Evolutionary conservation across 2,888 invertebrate genomes (phyloP), one percentile per base, ranked within the genome.

Genomic region (Chrysolina americana): DNA sequence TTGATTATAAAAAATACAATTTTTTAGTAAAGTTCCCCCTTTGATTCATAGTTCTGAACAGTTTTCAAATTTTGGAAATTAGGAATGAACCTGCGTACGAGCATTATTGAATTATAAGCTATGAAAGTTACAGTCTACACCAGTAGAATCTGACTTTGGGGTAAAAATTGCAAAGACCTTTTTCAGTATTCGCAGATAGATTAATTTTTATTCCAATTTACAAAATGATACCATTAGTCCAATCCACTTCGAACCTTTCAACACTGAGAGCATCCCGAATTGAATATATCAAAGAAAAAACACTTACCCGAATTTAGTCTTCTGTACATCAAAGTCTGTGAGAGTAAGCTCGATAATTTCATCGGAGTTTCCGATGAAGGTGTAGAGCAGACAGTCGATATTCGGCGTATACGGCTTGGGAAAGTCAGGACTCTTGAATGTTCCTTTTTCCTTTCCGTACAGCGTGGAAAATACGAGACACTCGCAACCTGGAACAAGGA

Each of bases 331-430:
- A 88, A 96, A 95, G 85, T 94, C 93, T 66, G 93, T 91, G 88
- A 96, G 95, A 75, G 92, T 92, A 76, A 96, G 90, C 88, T 96
- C 94, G 78, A 96, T 93, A 83, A 96, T 94, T 89, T 96, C 94
- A 85, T 94, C 93, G 19, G 92, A 90, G 75, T 92, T 92, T 1
- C 94, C 95, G 82, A 92, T 89, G 89, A 96, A 96, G 47, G 95
- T 94, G 90, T 95, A 96, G 70, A 96, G 92, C 68, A 96, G 91
- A 86, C 96, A 96, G 89, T 94, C 92, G 86, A 94, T 90, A 84
- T 92, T 92, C 73, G 91, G 87, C 9, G 93, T 93, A 88, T 95
- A 95, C 73, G 92, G 91, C 76, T 91, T 91, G 4, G 96, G 96
- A 88, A 93, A 95, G 89, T 95, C 94, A 19, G 96, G 96, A 82